phyloP scores from a whole-genome alignment of 2,888 invertebrate genomes.

The Luperina testacea region DNA sequence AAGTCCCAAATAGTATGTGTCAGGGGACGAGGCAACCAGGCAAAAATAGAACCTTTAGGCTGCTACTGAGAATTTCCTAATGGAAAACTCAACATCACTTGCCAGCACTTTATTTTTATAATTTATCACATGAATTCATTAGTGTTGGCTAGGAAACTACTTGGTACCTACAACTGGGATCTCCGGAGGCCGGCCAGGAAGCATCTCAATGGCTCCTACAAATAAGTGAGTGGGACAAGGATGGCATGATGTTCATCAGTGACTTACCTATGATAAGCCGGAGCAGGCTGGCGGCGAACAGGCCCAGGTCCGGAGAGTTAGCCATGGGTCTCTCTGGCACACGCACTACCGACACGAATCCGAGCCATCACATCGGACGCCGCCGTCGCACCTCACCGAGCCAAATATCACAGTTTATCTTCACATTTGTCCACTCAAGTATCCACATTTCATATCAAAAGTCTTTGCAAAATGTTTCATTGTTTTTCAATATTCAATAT shows the following conservation, averaged over 20 bases:
- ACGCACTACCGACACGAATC: conserved; percentile 77
- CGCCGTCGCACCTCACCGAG: conserved; percentile 62
- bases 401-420: conserved; percentile 37
- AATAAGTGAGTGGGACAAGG: not conserved
- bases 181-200: not conserved
- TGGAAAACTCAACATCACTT: not conserved
- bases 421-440: conserved; percentile 21
- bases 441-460: conserved; percentile 23
- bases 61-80: not conserved
- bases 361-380: conserved; percentile 82
- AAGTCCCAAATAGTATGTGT: not conserved
- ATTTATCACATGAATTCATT: conserved; percentile 16
- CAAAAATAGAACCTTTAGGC: not conserved
- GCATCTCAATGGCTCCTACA: not conserved
- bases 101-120: not conserved
- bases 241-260: not conserved
- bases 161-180: not conserved
- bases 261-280: conserved; percentile 92
- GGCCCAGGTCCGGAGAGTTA: conserved; percentile 90
- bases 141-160: conserved; percentile 5
- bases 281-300: conserved; percentile 90
- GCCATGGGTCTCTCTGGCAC: conserved; percentile 89
- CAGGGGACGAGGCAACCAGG: not conserved
- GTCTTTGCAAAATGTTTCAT: conserved; percentile 28
- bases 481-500: conserved; percentile 21